Evolutionary conservation across 1,140 invertebrate species (phyloP).

Genomic region (Vollenhovia emeryi): DNA sequence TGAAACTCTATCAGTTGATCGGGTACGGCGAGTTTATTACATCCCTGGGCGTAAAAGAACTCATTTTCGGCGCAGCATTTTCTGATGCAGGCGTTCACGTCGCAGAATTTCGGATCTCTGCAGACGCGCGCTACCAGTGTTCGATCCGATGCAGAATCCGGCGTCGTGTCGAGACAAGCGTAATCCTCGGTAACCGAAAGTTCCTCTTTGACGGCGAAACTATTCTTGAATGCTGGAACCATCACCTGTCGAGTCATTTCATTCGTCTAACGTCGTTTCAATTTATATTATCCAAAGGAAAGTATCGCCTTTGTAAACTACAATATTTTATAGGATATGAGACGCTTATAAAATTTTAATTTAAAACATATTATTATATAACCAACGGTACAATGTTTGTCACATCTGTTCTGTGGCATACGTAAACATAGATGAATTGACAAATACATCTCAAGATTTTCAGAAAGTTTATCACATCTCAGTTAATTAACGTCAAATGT

Average conservation of each 20-base stretch:
- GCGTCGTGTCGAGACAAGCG: conserved; percentile 61
- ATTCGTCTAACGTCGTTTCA: background rate
- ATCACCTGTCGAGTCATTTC: conserved; percentile 57
- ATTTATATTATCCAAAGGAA: background rate
- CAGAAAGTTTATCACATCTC: too few relatives aligned
- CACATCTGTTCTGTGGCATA: background rate
- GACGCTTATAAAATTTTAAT: background rate
- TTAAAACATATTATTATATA: background rate
- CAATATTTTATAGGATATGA: background rate
- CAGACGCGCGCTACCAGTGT: conserved; percentile 62
- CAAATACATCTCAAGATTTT: background rate
- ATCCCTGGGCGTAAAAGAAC: background rate
- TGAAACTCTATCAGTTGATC: conserved; percentile 10
- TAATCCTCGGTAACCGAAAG: conserved; percentile 35
- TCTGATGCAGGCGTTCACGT: conserved; percentile 61
- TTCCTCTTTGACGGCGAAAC: conserved; percentile 10
- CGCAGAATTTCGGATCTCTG: conserved; percentile 53
- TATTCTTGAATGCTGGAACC: background rate
- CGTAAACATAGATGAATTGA: background rate
- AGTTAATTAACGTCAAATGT: background rate
- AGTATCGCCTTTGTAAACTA: background rate
- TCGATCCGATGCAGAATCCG: background rate
- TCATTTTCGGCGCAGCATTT: conserved; percentile 72
- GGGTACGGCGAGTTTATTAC: background rate
- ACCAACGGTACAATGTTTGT: background rate